These are phyloP conservation scores for Agrilus cyanescens DNA, from an alignment of 2,888 invertebrate genomes.

Conservation along the genomic window DNA sequence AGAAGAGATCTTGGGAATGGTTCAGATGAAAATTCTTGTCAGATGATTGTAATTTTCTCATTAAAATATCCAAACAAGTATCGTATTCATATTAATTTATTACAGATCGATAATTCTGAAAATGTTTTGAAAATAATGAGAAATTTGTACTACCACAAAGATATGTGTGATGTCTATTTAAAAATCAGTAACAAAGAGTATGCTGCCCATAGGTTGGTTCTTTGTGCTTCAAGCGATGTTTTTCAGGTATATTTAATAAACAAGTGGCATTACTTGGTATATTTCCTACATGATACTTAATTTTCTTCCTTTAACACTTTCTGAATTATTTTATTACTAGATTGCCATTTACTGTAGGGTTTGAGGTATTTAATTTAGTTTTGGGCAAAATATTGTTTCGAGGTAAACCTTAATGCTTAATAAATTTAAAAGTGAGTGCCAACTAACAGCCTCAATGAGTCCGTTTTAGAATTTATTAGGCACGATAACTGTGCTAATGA, in stretches of 20 bases:
- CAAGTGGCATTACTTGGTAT: too few relatives aligned
- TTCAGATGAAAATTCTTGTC: constrained; percentile 13
- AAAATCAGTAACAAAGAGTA: constrained; percentile 73
- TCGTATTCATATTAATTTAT: constrained; percentile 3
- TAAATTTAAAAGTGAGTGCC: too few relatives aligned
- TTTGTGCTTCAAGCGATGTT: constrained; percentile 90
- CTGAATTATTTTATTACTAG: too few relatives aligned
- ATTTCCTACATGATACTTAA: too few relatives aligned
- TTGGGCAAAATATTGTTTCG: too few relatives aligned
- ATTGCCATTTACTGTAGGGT: too few relatives aligned
- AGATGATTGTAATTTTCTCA: constrained; percentile 12
- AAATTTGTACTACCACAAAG: constrained; percentile 67
- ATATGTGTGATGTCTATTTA: constrained; percentile 82
- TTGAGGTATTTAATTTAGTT: too few relatives aligned
- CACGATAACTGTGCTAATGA: too few relatives aligned
- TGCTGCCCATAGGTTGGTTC: constrained; percentile 80
- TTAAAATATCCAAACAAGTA: not conserved
- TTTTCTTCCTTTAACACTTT: too few relatives aligned
- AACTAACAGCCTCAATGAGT: too few relatives aligned
- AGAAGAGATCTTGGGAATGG: constrained; percentile 8
- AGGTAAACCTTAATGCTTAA: too few relatives aligned
- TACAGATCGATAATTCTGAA: constrained; percentile 73
- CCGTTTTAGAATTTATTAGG: too few relatives aligned
- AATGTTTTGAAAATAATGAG: constrained; percentile 73
- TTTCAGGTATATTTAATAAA: constrained; percentile 56